These are phyloP conservation scores for Phylloscopus trochilus DNA, from an alignment of 2,113 vertebrate species.

Conservation along the genomic window DNA sequence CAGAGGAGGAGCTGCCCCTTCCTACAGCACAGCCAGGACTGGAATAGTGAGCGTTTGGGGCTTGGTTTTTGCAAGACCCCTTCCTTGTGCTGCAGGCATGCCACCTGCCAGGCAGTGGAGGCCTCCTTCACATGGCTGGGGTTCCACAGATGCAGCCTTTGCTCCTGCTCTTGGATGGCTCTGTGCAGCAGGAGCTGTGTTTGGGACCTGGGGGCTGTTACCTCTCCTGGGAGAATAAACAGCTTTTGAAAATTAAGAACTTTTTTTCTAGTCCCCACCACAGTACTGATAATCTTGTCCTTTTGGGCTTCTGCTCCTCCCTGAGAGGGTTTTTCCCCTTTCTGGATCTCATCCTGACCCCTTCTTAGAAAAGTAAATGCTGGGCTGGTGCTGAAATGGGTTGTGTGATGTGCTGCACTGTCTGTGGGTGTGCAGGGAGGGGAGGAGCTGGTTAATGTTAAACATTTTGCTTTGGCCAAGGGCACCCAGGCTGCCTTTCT, in stretches of 20 bases:
- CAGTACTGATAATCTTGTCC: neutral
- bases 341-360: neutral
- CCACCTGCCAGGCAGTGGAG: rapidly evolving
- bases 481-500: neutral
- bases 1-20: neutral
- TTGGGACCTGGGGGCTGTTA: neutral
- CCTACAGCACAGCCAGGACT: neutral
- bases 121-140: neutral
- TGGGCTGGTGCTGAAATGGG: neutral
- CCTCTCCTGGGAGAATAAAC: neutral
- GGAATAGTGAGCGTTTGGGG: rapidly evolving
- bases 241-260: neutral
- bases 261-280: neutral
- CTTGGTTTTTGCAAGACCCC: neutral
- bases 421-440: neutral
- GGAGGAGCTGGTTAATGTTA: neutral
- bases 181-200: neutral
- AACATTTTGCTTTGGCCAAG: neutral
- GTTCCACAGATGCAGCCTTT: neutral
- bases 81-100: neutral
- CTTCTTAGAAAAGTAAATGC: neutral
- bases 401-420: neutral
- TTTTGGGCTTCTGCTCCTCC: neutral
- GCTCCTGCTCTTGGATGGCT: neutral
- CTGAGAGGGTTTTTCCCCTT: neutral